Base-by-base conservation (phyloP, 1,140 invertebrate species). In the Penaeus vannamei region DNA sequence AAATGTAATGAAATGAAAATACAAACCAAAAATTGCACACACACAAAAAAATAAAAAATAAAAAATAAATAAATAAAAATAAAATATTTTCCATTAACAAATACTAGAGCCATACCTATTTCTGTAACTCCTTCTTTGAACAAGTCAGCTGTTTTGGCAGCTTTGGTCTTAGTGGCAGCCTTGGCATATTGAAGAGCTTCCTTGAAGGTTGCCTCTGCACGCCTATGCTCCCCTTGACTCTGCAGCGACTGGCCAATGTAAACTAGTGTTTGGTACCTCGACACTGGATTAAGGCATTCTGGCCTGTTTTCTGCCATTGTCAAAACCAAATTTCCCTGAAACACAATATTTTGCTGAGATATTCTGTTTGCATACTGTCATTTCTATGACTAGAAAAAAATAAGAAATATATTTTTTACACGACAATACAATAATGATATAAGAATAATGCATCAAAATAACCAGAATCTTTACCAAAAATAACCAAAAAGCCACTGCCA, bases 201-300 rank as follows among this genome's bases (percentile, higher is more conserved):
- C 90, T 94, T 94, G 91, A 96, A 96, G 23, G 95, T 93, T 91
- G 94, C 94, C 93, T 96, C 96, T 29, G 96, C 95, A 92, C 95
- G 95, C 62, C 94, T 92, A 92, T 95, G 96, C 91, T 96, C 95
- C 87, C 94, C 94, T 4, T 94, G 91, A 61, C 95, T 93, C 92
- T 94, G 96, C 62, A 96, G 93, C 29, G 96, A 95, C 92, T 96
- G 95, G 5, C 94, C 96, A 93, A 95, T 95, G 92, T 95, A 95
- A 64, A 95, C 94, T 81, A 95, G 94, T 42, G 95, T 94, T 91
- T 96, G 95, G 91, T 95, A 96, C 92, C 87, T 88, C 12, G 84
- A 77, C 12, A 85, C 59, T 32, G 86, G 87, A 60, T 82, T 46
- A 12, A 91, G 60, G 14, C 69, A 89, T 84, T 96, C 95, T 66